Evolutionary conservation across 35 echinoderm and acorn worm genomes (phyloP).

Genomic region (Eucidaris tribuloides): DNA sequence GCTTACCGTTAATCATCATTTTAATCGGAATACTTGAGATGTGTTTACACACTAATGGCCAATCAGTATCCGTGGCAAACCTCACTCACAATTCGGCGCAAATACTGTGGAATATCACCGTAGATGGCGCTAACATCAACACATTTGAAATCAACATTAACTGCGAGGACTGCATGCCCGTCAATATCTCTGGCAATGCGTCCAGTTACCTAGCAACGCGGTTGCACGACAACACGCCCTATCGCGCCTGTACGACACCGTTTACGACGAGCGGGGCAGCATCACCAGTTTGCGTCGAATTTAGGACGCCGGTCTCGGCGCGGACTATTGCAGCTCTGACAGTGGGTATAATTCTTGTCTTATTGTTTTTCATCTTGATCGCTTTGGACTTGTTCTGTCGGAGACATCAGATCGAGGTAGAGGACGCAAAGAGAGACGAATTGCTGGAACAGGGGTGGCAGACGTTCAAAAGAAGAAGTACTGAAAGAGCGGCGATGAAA

Average conservation of each 20-base stretch:
- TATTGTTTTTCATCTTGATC: background rate
- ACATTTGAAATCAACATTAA: background rate
- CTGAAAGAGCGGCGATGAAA: background rate
- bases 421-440: slow-evolving; percentile 4
- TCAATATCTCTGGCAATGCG: background rate
- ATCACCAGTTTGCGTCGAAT: background rate
- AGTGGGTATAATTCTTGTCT: background rate
- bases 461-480: slow-evolving; percentile 17
- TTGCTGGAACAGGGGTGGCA: slow-evolving; percentile 13
- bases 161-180: background rate
- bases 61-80: background rate
- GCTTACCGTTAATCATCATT: too few relatives aligned
- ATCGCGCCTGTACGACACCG: background rate
- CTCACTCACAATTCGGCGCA: background rate
- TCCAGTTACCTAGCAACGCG: background rate
- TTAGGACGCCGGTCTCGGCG: background rate
- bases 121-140: background rate
- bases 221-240: background rate
- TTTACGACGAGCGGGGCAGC: background rate
- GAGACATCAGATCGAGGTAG: slow-evolving; percentile 13
- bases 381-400: background rate
- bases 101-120: background rate
- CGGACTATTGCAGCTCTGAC: background rate
- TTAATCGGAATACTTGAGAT: background rate
- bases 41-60: background rate